A percentile compares a stretch with the other conserved stretches of the same genome.
Evolutionary conservation across 2,797 vertebrate species (phyloP).

Genomic region (Melanitta fusca): DNA sequence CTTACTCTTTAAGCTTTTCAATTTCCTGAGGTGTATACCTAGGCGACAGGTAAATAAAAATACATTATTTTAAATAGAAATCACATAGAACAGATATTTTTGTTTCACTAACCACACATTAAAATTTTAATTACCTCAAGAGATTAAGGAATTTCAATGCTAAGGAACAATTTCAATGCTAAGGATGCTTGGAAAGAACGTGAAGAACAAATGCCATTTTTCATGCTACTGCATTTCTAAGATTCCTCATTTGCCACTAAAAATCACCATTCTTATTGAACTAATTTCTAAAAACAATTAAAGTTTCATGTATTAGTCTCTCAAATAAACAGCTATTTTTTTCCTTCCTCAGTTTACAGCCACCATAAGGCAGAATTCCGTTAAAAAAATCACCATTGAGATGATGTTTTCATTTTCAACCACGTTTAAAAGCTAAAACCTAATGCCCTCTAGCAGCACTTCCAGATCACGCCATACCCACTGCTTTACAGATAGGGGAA

Average conservation of each 20-base stretch:
- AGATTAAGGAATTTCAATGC: conserved; percentile 10
- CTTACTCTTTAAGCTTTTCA: conserved; percentile 95
- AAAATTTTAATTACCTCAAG: neutral
- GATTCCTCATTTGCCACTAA: neutral
- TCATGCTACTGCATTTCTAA: neutral
- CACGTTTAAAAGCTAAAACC: neutral
- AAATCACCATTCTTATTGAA: neutral
- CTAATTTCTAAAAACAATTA: neutral
- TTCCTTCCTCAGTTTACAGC: neutral
- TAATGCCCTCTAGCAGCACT: neutral
- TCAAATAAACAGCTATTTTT: neutral
- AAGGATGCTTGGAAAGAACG: neutral
- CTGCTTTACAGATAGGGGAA: neutral
- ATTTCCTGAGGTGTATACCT: conserved; percentile 97
- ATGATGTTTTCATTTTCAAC: neutral
- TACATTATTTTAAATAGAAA: conserved; percentile 48
- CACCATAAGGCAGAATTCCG: neutral
- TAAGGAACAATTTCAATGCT: neutral
- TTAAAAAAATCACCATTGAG: neutral
- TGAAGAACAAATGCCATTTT: conserved; percentile 1
- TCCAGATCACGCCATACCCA: neutral
- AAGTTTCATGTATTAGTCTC: neutral
- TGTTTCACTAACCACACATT: neutral
- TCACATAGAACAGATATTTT: neutral
- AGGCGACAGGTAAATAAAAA: conserved; percentile 57